Conservation (phyloP, 2,888 invertebrate species). For the Diaprepes abbreviatus region DNA sequence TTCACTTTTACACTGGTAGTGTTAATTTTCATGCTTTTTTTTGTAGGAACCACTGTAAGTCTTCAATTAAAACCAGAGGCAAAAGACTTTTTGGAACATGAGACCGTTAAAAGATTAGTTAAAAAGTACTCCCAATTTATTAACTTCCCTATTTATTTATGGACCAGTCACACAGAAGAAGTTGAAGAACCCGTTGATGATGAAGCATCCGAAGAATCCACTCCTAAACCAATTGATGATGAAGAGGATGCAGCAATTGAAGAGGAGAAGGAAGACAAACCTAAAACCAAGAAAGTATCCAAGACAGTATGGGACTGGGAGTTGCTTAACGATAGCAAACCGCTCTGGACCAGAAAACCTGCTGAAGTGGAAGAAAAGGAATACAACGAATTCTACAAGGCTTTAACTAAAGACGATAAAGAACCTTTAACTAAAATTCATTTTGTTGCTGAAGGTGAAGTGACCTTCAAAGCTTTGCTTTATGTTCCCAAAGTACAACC, state of each 20-base stretch:
- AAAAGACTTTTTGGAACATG: constrained; percentile 93
- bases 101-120: constrained; percentile 90
- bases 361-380: constrained; percentile 88
- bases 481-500: constrained; percentile 94
- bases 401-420: constrained; percentile 89
- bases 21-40: neutral
- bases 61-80: constrained; percentile 97
- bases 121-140: constrained; percentile 99
- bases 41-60: constrained; percentile 69
- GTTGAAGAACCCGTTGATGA: constrained; percentile 76
- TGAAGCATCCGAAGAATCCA: constrained; percentile 70
- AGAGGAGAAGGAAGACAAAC: constrained; percentile 81
- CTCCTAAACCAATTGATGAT: constrained; percentile 73
- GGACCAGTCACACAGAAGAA: constrained; percentile 82
- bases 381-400: constrained; percentile 96
- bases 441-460: constrained; percentile 99
- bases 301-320: constrained; percentile 99
- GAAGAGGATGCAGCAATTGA: constrained; percentile 74
- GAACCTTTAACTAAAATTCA: constrained; percentile 91
- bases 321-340: constrained; percentile 95
- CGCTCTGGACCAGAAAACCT: constrained; percentile 97
- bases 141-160: constrained; percentile 97
- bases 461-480: constrained; percentile 96
- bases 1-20: too few relatives aligned
- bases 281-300: constrained; percentile 88